A percentile compares a stretch with the other conserved stretches of the same genome.
These are phyloP conservation scores for Brachypalpus laphriformis DNA, from an alignment of 2,888 invertebrate species.

Conservation along the genomic window DNA sequence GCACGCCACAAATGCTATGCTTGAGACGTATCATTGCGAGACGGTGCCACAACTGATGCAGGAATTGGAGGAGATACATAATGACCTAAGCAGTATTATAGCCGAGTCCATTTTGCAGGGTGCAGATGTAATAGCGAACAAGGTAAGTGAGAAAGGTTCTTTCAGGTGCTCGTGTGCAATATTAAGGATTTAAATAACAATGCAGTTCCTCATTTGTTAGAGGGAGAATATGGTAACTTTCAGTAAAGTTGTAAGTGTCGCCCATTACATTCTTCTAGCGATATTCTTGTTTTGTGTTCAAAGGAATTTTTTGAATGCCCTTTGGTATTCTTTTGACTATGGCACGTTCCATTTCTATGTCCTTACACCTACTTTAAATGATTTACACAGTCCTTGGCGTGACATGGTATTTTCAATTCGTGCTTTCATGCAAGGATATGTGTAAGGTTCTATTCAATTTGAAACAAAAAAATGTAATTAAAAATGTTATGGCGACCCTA, in stretches of 20 bases:
- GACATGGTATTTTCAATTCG: background rate
- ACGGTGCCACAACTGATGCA: slow-evolving; percentile 93
- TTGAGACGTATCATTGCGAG: slow-evolving; percentile 93
- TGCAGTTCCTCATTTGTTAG: background rate
- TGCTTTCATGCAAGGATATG: background rate
- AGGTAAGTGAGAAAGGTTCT: slow-evolving; percentile 85
- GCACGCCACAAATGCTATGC: slow-evolving; percentile 95
- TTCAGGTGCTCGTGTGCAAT: background rate
- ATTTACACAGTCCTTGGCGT: background rate
- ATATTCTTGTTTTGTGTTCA: background rate
- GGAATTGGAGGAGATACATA: slow-evolving; percentile 96
- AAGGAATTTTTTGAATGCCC: slow-evolving; percentile 5
- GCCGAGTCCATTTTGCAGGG: slow-evolving; percentile 95
- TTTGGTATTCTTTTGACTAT: slow-evolving; percentile 4
- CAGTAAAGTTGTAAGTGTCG: background rate
- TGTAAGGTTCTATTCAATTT: background rate
- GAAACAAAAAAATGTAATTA: no score
- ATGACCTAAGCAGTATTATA: slow-evolving; percentile 93
- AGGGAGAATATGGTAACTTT: background rate
- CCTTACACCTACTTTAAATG: background rate
- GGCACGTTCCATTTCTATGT: background rate
- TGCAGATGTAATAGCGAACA: slow-evolving; percentile 91
- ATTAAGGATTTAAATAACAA: background rate
- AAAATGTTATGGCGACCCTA: no score
- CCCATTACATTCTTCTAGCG: background rate